A percentile compares a stretch with the other conserved stretches of the same genome.
These are phyloP conservation scores for Biston betularia DNA, from an alignment of 2,888 invertebrate genomes.

Conservation along the genomic window DNA sequence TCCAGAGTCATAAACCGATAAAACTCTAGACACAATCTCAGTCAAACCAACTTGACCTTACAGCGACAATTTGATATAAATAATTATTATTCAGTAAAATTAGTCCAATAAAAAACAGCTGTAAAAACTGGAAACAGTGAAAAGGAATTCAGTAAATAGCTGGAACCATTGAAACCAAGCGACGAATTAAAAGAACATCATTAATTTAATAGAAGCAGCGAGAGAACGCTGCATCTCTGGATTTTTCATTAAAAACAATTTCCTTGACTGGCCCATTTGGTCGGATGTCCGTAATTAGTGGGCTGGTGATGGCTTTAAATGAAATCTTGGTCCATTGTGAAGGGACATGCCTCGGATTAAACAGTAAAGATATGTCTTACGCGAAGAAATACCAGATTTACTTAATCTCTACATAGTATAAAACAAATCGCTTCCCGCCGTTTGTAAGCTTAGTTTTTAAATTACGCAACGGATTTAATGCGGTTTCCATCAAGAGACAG, in stretches of 20 bases:
- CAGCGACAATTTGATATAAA: no score
- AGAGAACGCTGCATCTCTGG: constrained; percentile 42
- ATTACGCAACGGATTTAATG: no score
- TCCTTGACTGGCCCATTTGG: constrained; percentile 60
- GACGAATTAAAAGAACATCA: constrained; percentile 32
- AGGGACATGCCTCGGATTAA: constrained; percentile 18
- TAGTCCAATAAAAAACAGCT: background rate
- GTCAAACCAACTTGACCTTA: no score
- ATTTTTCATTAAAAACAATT: constrained; percentile 76
- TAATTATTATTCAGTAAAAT: background rate
- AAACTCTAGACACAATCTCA: no score
- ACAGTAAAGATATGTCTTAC: background rate
- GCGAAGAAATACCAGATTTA: no score
- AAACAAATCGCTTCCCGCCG: no score
- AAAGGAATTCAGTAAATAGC: constrained; percentile 11
- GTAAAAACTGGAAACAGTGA: constrained; percentile 1
- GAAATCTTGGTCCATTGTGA: constrained; percentile 61
- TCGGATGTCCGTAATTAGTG: constrained; percentile 69
- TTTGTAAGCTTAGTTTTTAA: no score
- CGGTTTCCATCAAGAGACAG: no score
- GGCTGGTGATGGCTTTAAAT: constrained; percentile 64
- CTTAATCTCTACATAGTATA: no score
- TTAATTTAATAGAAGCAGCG: constrained; percentile 34
- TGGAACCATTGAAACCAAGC: constrained; percentile 12
- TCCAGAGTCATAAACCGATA: no score